Evolutionary conservation across 2,113 vertebrate genomes (phyloP).

Genomic region (Chinchilla lanigera): DNA sequence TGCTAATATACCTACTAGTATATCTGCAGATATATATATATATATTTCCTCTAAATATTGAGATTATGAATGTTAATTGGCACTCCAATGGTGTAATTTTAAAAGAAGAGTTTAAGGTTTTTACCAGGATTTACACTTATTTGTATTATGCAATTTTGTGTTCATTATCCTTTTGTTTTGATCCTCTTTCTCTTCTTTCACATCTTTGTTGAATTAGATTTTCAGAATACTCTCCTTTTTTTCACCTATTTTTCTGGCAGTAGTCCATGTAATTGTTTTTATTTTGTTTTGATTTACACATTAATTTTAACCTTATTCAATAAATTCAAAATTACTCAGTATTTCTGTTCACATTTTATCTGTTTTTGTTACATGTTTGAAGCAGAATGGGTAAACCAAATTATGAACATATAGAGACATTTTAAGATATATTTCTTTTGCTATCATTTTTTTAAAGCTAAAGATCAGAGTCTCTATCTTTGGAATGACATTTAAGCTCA

Average conservation of each 20-base stretch:
- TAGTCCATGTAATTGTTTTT: neutral
- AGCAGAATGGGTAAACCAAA: neutral
- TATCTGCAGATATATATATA: neutral
- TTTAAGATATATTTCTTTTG: neutral
- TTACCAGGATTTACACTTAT: neutral
- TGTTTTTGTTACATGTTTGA: neutral
- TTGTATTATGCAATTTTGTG: neutral
- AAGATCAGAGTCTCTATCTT: neutral
- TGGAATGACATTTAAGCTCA: neutral
- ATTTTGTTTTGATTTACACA: neutral
- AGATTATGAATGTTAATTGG: neutral
- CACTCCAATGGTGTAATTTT: neutral
- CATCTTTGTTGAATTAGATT: neutral
- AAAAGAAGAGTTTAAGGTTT: neutral
- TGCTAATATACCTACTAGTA: neutral
- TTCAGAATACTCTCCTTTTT: neutral
- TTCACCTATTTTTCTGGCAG: neutral
- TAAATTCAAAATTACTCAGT: neutral
- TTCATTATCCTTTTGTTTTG: neutral
- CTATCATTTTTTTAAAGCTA: neutral
- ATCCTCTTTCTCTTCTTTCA: constrained; percentile 20
- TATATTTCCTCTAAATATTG: neutral
- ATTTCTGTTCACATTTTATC: neutral
- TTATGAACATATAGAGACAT: neutral
- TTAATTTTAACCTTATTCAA: neutral